Evolutionary conservation across 2,888 invertebrate species (phyloP), one percentile per base, ranked within the genome.

Genomic region (Lasioglossum marginatum): DNA sequence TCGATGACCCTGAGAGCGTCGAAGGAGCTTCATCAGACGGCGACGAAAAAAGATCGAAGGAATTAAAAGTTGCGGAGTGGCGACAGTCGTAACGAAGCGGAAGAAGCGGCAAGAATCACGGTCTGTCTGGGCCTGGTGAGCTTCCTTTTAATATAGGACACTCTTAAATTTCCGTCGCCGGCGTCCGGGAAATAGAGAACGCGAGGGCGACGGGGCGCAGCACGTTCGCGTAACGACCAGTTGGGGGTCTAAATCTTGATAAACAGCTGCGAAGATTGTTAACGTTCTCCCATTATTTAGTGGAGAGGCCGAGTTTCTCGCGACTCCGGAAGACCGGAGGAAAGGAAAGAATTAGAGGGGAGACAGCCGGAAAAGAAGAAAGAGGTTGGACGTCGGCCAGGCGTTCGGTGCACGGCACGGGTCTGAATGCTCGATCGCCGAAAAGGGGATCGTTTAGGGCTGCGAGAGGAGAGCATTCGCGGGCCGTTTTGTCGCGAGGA

Each of bases 191-290:
- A 57, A 52, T 73, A 60, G 76, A 4, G 82, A 66, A 72, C 60
- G 60, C 27, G 60, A 71, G 23, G 60, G 60, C 48, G 37, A 23
- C 23, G 34, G 34, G 37, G 37, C 23, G 37, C 23, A 68, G 66
- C 60, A 48, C 77, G 78, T 79, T 74, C 76, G n/a, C 68, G 63
- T 74, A 85, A 88, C 89, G 87, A 82, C 74, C 82, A 73, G 68
- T 43, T 72, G 71, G 79, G 79, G 79, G 82, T 89, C 79, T 89
- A 91, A 89, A 91, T 89, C 91, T 88, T 91, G 91, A 91, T 91
- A 89, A 91, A 91, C 91, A 87, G 91, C 85, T 77, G 88, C 74
- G 81, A 89, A 89, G 91, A 91, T 91, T 85, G 91, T 90, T 88
- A 91, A 89, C 87, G 90, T 72, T 81, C 84, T 70, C 31, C 89